Percentiles rank a stretch among this genome's conserved stretches.
These are phyloP conservation scores for Hepsetus odoe DNA, from an alignment of 2,113 vertebrate species.

Conservation along the genomic window DNA sequence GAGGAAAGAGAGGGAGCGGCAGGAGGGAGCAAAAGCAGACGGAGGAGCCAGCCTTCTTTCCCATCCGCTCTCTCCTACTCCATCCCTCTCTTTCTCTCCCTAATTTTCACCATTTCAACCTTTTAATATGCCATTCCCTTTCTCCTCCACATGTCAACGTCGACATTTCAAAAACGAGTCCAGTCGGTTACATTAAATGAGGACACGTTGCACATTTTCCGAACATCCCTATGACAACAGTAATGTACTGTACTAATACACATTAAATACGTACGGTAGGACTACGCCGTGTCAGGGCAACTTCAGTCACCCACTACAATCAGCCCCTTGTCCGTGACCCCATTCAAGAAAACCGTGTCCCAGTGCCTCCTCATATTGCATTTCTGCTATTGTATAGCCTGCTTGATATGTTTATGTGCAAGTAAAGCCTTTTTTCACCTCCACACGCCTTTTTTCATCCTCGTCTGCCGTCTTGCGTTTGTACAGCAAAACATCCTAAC, in stretches of 20 bases:
- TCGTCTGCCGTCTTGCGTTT: slow-evolving; percentile 13
- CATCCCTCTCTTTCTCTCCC: slow-evolving; percentile 10
- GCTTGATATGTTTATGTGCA: slow-evolving; percentile 46
- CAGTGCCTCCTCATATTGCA: slow-evolving; percentile 52
- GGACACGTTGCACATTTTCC: slow-evolving; percentile 70
- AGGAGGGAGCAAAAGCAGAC: slow-evolving; percentile 33
- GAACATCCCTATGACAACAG: slow-evolving; percentile 91
- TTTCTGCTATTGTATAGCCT: slow-evolving; percentile 25
- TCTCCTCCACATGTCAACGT: slow-evolving; percentile 64
- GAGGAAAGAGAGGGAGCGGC: neutral
- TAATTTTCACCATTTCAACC: slow-evolving; percentile 5
- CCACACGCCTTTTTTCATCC: slow-evolving; percentile 1
- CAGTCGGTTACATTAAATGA: slow-evolving; percentile 77
- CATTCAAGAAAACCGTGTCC: slow-evolving; percentile 53
- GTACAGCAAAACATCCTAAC: slow-evolving; percentile 3
- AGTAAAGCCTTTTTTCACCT: slow-evolving; percentile 64
- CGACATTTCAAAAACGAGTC: slow-evolving; percentile 76
- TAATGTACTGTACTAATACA: slow-evolving; percentile 98
- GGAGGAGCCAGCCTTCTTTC: slow-evolving; percentile 88
- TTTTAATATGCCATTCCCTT: slow-evolving; percentile 76
- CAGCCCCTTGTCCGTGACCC: slow-evolving; percentile 55
- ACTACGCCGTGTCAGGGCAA: slow-evolving; percentile 67
- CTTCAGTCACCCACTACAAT: slow-evolving; percentile 52
- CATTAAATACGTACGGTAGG: slow-evolving; percentile 78
- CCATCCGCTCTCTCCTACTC: slow-evolving; percentile 59